Conservation (phyloP, 1,140 invertebrate species). For the Tetragnatha versicolor region DNA sequence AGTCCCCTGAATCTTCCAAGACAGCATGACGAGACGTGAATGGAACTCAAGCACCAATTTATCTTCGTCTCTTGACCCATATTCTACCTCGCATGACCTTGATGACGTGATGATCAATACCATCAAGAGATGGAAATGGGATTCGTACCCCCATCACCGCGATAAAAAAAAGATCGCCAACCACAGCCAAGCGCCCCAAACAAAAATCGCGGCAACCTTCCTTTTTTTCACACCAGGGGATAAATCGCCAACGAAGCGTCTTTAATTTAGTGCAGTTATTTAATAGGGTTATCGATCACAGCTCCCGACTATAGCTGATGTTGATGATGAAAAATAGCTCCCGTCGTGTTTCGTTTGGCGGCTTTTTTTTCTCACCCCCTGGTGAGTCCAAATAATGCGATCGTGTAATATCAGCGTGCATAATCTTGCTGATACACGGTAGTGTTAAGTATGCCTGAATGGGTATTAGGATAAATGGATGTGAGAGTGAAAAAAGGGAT, state of each 20-base stretch:
- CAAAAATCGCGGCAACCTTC: neutral
- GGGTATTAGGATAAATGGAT: neutral
- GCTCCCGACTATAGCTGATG: neutral
- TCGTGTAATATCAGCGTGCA: neutral
- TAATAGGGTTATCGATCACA: slow-evolving; percentile 46
- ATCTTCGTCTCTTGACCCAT: too few species aligned
- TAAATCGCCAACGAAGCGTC: slow-evolving; percentile 36
- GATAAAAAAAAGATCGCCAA: too few species aligned
- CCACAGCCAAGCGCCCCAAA: too few species aligned
- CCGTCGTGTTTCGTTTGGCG: neutral
- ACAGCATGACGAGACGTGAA: too few species aligned
- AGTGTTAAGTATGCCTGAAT: neutral
- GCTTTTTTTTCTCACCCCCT: neutral
- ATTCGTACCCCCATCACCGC: too few species aligned
- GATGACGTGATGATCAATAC: too few species aligned
- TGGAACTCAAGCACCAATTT: too few species aligned
- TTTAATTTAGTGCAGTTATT: slow-evolving; percentile 23
- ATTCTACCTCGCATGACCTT: too few species aligned
- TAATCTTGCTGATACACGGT: neutral
- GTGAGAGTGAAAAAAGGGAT: neutral
- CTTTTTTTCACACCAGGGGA: slow-evolving; percentile 17
- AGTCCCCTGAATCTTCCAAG: too few species aligned
- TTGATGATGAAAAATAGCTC: slow-evolving; percentile 23
- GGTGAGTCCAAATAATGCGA: neutral
- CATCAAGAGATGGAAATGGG: too few species aligned